Percentiles rank a stretch among this genome's conserved stretches.
Conservation (phyloP, 2,888 invertebrate genomes). For the Drosophila quinaria region DNA sequence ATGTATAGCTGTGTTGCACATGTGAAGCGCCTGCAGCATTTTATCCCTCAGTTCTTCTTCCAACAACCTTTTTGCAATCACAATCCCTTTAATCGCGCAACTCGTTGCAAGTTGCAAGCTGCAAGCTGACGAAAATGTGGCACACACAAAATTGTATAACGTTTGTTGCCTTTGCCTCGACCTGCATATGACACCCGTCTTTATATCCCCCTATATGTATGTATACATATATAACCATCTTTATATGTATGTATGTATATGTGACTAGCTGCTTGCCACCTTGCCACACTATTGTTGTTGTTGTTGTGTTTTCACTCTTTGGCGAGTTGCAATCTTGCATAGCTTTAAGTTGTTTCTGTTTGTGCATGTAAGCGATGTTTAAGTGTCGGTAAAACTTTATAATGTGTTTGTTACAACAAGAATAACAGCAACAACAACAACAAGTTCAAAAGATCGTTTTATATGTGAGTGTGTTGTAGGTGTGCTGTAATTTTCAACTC, state of each 20-base stretch:
- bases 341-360: constrained; percentile 42
- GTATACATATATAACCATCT: not conserved
- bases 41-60: not conserved
- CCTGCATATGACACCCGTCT: constrained; percentile 27
- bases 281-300: not conserved
- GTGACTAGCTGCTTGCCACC: constrained; percentile 4
- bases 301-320: constrained; percentile 44
- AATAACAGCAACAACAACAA: constrained; percentile 39
- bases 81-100: constrained; percentile 18
- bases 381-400: constrained; percentile 73
- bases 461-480: constrained; percentile 24
- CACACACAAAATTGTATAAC: constrained; percentile 40
- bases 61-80: not conserved
- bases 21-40: not conserved
- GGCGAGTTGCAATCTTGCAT: constrained; percentile 55
- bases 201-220: constrained; percentile 8
- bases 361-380: constrained; percentile 62
- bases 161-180: constrained; percentile 32
- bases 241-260: not conserved
- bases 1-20: not conserved
- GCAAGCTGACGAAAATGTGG: constrained; percentile 42
- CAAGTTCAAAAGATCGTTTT: not conserved
- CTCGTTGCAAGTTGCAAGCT: not conserved
- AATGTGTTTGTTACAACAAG: constrained; percentile 66
- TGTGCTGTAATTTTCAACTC: constrained; percentile 63